These are phyloP conservation scores for Bryconaethiops microstoma DNA, from an alignment of 2,797 vertebrate genomes.

Conservation along the genomic window DNA sequence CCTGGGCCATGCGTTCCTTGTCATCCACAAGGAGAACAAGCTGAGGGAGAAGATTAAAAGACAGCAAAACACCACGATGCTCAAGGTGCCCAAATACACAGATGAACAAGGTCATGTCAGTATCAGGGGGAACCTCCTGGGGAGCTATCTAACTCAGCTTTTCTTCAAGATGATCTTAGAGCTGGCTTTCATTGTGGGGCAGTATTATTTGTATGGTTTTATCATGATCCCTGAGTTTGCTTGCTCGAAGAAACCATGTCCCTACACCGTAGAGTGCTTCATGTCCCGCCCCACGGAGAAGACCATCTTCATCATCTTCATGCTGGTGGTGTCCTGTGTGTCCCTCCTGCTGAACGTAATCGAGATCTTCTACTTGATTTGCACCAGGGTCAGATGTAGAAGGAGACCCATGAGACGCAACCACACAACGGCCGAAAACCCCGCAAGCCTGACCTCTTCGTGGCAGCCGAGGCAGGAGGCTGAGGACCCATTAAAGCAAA, in stretches of 20 bases:
- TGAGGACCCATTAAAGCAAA: conserved; percentile 54
- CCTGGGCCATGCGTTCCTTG: conserved; percentile 78
- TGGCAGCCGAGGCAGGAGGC: conserved; percentile 25
- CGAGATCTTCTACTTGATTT: conserved; percentile 74
- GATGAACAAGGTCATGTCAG: conserved; percentile 82
- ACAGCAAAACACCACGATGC: conserved; percentile 54
- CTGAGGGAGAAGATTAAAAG: conserved; percentile 75
- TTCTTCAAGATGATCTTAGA: conserved; percentile 90
- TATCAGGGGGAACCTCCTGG: conserved; percentile 89
- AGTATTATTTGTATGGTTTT: conserved; percentile 95
- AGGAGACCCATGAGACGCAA: neutral
- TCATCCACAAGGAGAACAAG: conserved; percentile 88
- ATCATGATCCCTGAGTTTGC: conserved; percentile 88
- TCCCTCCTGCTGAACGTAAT: conserved; percentile 82
- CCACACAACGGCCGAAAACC: conserved; percentile 34
- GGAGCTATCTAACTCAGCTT: conserved; percentile 87
- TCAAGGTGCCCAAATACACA: conserved; percentile 80
- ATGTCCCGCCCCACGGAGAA: conserved; percentile 88
- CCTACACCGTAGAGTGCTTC: conserved; percentile 86
- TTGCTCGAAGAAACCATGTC: conserved; percentile 86
- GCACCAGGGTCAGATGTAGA: conserved; percentile 53
- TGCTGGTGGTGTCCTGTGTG: conserved; percentile 83
- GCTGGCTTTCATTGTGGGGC: conserved; percentile 87
- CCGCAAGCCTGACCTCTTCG: conserved; percentile 23
- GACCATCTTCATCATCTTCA: conserved; percentile 89